Conservation (phyloP, 2,113 vertebrate genomes). For the Vidua chalybeata region DNA sequence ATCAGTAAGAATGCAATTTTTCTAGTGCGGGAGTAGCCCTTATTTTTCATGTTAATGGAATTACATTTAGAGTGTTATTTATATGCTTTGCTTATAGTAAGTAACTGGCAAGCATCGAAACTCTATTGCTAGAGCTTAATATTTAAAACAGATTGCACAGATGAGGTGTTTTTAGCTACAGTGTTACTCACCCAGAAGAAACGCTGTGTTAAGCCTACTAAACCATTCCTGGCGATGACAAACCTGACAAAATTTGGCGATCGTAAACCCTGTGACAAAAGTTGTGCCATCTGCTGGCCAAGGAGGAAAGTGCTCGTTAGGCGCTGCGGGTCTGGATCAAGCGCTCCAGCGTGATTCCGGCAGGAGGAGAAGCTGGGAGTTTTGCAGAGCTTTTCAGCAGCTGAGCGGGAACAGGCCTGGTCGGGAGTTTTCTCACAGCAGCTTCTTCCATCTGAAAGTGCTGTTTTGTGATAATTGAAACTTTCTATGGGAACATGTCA, state of each 20-base stretch:
- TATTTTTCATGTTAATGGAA: not conserved
- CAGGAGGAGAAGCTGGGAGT: not conserved
- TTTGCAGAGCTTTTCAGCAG: not conserved
- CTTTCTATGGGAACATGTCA: not conserved
- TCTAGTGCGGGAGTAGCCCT: not conserved
- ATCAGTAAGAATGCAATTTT: not conserved
- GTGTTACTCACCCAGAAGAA: not conserved
- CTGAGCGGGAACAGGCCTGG: not conserved
- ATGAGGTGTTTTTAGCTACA: not conserved
- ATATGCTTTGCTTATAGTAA: not conserved
- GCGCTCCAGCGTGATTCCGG: accelerated
- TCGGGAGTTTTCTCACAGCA: not conserved
- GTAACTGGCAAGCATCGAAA: not conserved
- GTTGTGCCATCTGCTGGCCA: slow-evolving; percentile 30
- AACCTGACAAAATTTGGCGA: not conserved
- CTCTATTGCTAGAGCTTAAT: not conserved
- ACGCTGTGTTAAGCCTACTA: not conserved
- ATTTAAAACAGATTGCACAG: not conserved
- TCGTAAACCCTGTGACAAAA: not conserved
- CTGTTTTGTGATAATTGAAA: not conserved
- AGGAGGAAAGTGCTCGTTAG: not conserved
- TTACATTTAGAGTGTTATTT: not conserved
- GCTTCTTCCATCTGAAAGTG: not conserved
- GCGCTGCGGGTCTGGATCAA: accelerated
- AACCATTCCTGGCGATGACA: not conserved